phyloP scores from a whole-genome alignment of 2,797 vertebrate genomes.

The Tangara arthus region DNA sequence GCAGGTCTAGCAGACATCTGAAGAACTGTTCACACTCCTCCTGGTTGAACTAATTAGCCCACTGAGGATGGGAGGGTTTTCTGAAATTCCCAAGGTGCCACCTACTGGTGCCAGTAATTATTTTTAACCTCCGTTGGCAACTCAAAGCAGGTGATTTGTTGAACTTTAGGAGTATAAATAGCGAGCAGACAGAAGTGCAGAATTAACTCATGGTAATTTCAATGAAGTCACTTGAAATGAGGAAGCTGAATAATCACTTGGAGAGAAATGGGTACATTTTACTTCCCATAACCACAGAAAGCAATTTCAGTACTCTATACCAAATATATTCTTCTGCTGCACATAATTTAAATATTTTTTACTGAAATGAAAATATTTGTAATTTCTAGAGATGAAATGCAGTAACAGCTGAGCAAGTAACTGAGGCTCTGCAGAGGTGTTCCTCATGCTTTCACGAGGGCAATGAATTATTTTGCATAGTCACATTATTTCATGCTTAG shows the following conservation, averaged over 20 bases:
- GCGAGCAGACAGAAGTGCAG: neutral
- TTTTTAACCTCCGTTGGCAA: conserved; percentile 22
- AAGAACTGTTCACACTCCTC: neutral
- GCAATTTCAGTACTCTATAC: neutral
- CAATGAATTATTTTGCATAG: neutral
- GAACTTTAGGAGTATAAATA: neutral
- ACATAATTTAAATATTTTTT: neutral
- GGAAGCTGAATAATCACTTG: neutral
- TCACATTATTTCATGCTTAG: neutral
- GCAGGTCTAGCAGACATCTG: neutral
- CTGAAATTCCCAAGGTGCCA: conserved; percentile 28
- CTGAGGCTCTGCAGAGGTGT: neutral
- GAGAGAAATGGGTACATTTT: neutral
- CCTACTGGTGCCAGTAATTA: conserved; percentile 18
- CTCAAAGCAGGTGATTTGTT: neutral
- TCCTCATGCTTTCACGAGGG: neutral
- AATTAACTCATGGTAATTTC: neutral
- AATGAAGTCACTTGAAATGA: neutral
- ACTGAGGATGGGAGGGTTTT: neutral
- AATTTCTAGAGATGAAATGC: neutral
- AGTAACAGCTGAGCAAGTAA: neutral
- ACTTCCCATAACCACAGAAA: neutral
- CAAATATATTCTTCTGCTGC: neutral
- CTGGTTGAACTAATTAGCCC: neutral
- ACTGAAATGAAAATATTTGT: neutral